Percentiles rank a stretch among this genome's conserved stretches.
Evolutionary conservation across 1,140 invertebrate genomes (phyloP).

Genomic region (Pseudomyrmex gracilis): DNA sequence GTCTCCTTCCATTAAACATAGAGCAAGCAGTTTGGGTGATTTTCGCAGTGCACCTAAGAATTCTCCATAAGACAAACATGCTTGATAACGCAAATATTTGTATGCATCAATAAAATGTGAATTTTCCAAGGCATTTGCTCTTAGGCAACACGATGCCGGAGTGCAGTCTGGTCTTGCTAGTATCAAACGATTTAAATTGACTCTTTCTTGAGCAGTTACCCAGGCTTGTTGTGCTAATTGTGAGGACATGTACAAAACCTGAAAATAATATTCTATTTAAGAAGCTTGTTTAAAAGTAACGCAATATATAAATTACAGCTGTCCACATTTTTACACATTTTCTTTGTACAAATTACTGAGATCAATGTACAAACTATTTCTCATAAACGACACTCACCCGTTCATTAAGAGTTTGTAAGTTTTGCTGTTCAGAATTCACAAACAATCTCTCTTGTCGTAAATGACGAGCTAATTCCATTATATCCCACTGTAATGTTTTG

Average conservation of each 20-base stretch:
- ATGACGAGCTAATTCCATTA: constrained; percentile 90
- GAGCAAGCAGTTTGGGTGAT: constrained; percentile 92
- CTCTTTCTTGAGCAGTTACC: constrained; percentile 95
- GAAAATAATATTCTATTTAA: constrained; percentile 39
- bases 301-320: neutral
- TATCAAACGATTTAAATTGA: constrained; percentile 93
- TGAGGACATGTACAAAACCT: constrained; percentile 88
- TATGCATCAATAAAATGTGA: constrained; percentile 95
- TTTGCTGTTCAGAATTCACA: constrained; percentile 89
- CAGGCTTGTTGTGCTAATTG: constrained; percentile 92
- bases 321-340: too few relatives aligned
- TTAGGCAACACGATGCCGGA: constrained; percentile 90
- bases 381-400: constrained; percentile 84
- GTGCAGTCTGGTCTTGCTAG: constrained; percentile 90
- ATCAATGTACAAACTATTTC: neutral
- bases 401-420: constrained; percentile 91
- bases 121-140: constrained; percentile 91
- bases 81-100: constrained; percentile 93
- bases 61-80: constrained; percentile 91
- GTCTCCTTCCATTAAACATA: constrained; percentile 93
- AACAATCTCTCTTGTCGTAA: constrained; percentile 91
- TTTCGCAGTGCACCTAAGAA: constrained; percentile 92
- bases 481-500: constrained; percentile 86
- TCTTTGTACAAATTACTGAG: neutral
- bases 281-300: neutral